These are phyloP conservation scores for Scomber colias DNA, from an alignment of 2,113 vertebrate species.

Conservation along the genomic window DNA sequence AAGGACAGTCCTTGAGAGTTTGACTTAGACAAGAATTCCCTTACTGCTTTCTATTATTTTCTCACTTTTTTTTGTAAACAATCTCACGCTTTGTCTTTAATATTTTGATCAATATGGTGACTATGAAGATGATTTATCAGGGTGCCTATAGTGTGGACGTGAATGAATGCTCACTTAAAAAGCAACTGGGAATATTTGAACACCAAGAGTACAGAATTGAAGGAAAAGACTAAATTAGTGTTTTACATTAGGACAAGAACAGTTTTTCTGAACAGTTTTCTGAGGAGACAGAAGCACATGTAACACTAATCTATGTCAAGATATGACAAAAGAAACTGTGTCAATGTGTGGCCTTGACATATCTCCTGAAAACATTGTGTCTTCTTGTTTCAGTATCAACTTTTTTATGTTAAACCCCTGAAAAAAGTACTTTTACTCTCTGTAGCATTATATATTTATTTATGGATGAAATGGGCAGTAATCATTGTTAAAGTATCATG, in stretches of 20 bases:
- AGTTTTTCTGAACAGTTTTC: background rate
- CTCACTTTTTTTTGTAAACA: background rate
- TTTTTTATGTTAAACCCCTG: background rate
- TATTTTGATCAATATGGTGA: background rate
- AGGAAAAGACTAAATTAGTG: background rate
- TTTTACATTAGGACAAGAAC: background rate
- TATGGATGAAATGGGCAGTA: too few species aligned
- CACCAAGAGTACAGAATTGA: background rate
- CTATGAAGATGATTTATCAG: background rate
- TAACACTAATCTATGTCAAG: background rate
- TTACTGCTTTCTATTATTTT: constrained; percentile 17
- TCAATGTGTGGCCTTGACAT: background rate
- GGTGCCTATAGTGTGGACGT: background rate
- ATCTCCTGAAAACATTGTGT: background rate
- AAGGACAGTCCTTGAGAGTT: constrained; percentile 79
- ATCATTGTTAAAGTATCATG: too few species aligned
- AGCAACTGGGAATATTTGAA: background rate
- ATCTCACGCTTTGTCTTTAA: background rate
- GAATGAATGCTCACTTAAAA: constrained; percentile 1
- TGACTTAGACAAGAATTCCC: constrained; percentile 33
- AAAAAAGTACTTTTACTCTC: too few species aligned
- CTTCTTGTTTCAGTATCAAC: background rate
- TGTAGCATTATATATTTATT: too few species aligned
- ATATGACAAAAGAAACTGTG: background rate
- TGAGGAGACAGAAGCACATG: background rate